These are phyloP conservation scores for Scaptomyza reducta DNA, from an alignment of 2,888 invertebrate genomes.

Conservation along the genomic window DNA sequence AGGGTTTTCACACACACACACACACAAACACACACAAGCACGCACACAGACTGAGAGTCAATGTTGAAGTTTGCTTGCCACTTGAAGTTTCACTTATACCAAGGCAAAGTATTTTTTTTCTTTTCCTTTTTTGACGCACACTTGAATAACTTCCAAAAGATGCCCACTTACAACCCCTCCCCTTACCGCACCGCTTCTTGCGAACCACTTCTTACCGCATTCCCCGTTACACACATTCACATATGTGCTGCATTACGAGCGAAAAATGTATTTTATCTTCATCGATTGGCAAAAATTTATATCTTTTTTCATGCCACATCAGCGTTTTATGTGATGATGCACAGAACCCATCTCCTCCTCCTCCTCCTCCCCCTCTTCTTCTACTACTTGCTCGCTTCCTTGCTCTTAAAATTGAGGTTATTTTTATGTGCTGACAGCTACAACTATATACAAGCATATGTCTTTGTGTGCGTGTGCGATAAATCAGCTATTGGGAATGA, in stretches of 20 bases:
- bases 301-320: conserved; percentile 79
- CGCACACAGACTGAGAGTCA: conserved; percentile 41
- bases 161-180: conserved; percentile 45
- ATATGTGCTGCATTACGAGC: conserved; percentile 53
- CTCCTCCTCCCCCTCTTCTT: background rate
- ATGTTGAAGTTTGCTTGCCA: conserved; percentile 58
- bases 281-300: conserved; percentile 81
- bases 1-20: conserved; percentile 56
- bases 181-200: background rate
- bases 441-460: conserved; percentile 46
- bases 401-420: conserved; percentile 55
- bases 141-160: conserved; percentile 73
- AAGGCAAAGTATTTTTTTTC: conserved; percentile 47
- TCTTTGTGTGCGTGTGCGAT: conserved; percentile 23
- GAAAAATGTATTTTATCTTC: conserved; percentile 77
- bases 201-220: no score
- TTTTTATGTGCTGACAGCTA: conserved; percentile 65
- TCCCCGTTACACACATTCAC: background rate
- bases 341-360: background rate
- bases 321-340: conserved; percentile 61
- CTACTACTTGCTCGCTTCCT: background rate
- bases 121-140: conserved; percentile 58
- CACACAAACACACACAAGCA: conserved; percentile 15
- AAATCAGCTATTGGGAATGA: conserved; percentile 60
- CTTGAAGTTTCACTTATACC: conserved; percentile 76